phyloP scores from a whole-genome alignment of 2,113 vertebrate species.

The Miniopterus natalensis region DNA sequence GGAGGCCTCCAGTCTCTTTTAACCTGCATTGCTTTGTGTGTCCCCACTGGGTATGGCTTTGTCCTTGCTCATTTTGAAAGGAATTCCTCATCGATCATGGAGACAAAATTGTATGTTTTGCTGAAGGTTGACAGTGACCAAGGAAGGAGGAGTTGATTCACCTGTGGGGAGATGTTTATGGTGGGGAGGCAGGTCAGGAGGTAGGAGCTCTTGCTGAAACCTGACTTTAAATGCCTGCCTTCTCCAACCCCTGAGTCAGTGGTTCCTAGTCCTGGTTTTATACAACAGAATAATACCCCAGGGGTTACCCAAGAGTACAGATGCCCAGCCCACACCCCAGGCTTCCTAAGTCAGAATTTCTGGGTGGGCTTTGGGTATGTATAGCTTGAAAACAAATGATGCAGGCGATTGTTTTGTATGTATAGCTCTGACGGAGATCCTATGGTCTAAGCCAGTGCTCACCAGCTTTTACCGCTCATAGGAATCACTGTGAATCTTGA shows the following conservation, averaged over 20 bases:
- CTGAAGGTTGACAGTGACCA: not conserved
- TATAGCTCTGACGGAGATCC: not conserved
- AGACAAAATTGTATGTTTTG: not conserved
- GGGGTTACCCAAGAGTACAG: not conserved
- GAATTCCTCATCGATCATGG: not conserved
- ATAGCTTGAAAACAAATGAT: not conserved
- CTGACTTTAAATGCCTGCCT: not conserved
- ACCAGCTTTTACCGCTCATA: not conserved
- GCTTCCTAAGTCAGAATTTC: not conserved
- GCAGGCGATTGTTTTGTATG: no score
- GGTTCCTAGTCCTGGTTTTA: not conserved
- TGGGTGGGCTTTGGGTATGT: not conserved
- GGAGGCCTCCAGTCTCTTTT: not conserved
- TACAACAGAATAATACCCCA: not conserved
- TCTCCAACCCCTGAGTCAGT: not conserved
- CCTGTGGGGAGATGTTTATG: not conserved
- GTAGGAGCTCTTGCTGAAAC: not conserved
- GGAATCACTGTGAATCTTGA: not conserved
- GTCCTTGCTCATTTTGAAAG: not conserved
- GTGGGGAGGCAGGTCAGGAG: not conserved
- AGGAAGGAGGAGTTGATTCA: not conserved
- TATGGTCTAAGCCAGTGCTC: not conserved
- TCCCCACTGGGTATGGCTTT: not conserved
- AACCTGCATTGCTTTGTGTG: not conserved
- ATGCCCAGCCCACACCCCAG: not conserved